Conservation (phyloP, 2,797 vertebrate species). For the Melanotaenia boesemani region DNA sequence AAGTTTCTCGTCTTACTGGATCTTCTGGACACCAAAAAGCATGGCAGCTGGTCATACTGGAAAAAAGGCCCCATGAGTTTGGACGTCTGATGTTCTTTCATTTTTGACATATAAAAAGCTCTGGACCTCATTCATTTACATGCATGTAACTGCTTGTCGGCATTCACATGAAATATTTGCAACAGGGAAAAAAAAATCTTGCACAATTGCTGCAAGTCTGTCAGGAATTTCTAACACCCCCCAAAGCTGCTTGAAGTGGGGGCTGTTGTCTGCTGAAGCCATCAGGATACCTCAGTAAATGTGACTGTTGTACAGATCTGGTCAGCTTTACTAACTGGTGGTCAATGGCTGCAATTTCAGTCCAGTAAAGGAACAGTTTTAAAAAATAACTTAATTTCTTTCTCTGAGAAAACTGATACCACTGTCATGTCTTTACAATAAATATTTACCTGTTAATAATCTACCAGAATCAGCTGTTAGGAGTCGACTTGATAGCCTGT, state of each 20-base stretch:
- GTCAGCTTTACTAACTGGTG: not conserved
- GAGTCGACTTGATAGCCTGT: too few relatives aligned
- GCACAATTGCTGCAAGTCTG: not conserved
- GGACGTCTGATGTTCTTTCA: not conserved
- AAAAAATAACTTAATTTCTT: not conserved
- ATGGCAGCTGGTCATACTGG: constrained; percentile 14
- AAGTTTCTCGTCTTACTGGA: not conserved
- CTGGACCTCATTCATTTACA: constrained; percentile 16
- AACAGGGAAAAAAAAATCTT: not conserved
- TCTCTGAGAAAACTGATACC: not conserved
- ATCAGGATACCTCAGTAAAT: not conserved
- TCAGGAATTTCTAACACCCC: constrained; percentile 7
- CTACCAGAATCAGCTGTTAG: not conserved
- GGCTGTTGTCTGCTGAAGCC: not conserved
- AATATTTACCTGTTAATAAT: not conserved
- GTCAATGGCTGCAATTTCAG: not conserved
- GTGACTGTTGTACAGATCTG: not conserved
- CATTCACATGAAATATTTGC: not conserved
- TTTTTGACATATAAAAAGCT: not conserved
- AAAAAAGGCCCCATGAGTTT: not conserved
- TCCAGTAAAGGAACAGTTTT: not conserved
- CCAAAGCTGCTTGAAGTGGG: not conserved
- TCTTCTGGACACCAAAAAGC: constrained; percentile 23
- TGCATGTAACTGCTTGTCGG: not conserved
- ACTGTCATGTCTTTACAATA: not conserved